Conservation (phyloP, 2,113 vertebrate genomes). For the Leptobrachium leishanense region DNA sequence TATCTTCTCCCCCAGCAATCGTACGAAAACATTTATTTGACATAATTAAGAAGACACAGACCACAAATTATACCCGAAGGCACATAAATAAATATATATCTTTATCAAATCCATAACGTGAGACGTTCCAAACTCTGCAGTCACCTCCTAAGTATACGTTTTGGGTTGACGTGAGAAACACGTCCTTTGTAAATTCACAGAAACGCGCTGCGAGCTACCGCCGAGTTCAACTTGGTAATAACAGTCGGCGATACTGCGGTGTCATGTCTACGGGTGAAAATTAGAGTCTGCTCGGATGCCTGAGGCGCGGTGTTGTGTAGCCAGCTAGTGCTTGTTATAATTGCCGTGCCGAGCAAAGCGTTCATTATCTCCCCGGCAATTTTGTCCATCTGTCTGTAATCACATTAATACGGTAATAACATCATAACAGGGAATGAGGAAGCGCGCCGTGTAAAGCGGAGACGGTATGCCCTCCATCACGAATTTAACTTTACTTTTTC, state of each 20-base stretch:
- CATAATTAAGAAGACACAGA: no score
- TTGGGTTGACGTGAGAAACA: no score
- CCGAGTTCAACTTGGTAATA: conserved; percentile 3
- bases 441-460: not conserved
- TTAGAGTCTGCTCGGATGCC: conserved; percentile 20
- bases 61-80: no score
- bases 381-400: conserved; percentile 12
- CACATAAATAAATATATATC: no score
- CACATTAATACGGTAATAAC: conserved; percentile 10
- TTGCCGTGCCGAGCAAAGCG: conserved; percentile 22
- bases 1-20: no score
- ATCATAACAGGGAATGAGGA: conserved; percentile 13
- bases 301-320: conserved; percentile 19
- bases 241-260: conserved; percentile 1
- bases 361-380: conserved; percentile 24
- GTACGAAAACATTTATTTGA: no score
- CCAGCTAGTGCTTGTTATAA: conserved; percentile 28
- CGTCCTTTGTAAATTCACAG: not conserved
- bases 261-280: conserved; percentile 23
- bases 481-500: no score
- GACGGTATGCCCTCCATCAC: not conserved
- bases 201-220: not conserved
- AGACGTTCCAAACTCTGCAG: no score
- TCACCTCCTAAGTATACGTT: no score
- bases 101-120: no score